A percentile compares a stretch with the other conserved stretches of the same genome.
phyloP scores from a whole-genome alignment of 2,797 vertebrate species.

The Sebastes steindachneri region DNA sequence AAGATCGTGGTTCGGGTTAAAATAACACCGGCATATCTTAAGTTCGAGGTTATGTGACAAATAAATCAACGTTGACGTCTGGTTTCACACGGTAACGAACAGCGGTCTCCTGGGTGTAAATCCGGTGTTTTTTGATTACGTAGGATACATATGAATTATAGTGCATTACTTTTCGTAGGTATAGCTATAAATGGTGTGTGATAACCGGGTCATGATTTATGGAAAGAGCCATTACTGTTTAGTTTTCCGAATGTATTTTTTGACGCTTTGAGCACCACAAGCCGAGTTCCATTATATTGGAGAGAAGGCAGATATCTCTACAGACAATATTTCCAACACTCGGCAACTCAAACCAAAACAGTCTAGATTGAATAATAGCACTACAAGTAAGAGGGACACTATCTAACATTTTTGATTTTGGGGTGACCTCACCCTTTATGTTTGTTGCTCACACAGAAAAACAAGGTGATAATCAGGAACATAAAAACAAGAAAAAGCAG shows the following conservation, averaged over 20 bases:
- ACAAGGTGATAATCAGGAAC: slow-evolving; percentile 7
- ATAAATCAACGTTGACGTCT: too few relatives aligned
- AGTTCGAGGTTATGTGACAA: too few relatives aligned
- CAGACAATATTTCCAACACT: neutral
- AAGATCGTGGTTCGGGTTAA: neutral
- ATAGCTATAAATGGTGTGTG: neutral
- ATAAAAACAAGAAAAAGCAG: slow-evolving; percentile 11
- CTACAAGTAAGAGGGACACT: neutral
- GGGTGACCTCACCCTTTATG: neutral
- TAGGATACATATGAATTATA: neutral
- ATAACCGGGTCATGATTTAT: neutral
- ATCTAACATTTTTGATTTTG: neutral
- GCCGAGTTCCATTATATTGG: neutral
- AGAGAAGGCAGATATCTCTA: neutral
- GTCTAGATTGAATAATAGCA: neutral
- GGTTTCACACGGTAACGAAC: too few relatives aligned
- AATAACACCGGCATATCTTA: neutral
- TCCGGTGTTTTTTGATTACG: neutral
- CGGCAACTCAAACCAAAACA: neutral
- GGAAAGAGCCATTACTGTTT: too few relatives aligned
- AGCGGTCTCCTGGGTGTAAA: too few relatives aligned
- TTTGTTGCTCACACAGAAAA: neutral
- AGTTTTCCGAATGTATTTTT: neutral
- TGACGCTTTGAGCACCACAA: neutral
- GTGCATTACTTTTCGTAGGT: too few relatives aligned